Evolutionary conservation across 1,140 invertebrate genomes (phyloP), one percentile per base, ranked within the genome.

Genomic region (Leptoteleia sp.): DNA sequence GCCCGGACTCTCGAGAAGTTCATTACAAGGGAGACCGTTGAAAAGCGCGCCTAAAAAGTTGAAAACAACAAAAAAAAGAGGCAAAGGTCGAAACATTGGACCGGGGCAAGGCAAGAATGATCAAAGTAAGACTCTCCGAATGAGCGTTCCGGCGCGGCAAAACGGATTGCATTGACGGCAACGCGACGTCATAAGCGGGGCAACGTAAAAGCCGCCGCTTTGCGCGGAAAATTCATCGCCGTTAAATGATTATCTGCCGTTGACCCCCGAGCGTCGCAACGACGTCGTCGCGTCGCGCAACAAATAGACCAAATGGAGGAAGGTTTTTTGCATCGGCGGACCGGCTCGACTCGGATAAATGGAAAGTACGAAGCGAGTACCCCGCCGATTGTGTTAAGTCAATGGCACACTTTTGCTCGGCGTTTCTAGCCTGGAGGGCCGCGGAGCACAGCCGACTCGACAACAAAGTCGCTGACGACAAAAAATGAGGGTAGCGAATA

Each of bases 371-470:
- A 15, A 8, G 27, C 55, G 15, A 47, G 61, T n/a, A n/a, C n/a
- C n/a, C n/a, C 7, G n/a, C 43, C 65, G 65, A 70, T 70, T 70
- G 65, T 67, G 12, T 70, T 31, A 37, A 54, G 47, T 52, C 50
- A 55, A 57, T 59, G 65, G 65, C 65, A 70, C 52, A 70, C 65
- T 70, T 70, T 70, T 57, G 42, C 52, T 8, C 31, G 38, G 22
- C 65, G 65, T 70, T 70, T 70, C 52, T 70, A 70, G 65, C 65
- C 43, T 13, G n/a, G 33, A 57, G 50, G 64, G 22, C 8, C 29
- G 40, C 47, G 40, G 17, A 59, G 38, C n/a, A n/a, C n/a, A n/a
- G n/a, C n/a, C 19, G 11, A 45, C 54, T 12, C 22, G 29, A 40
- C 1, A 35, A 27, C 27, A 38, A 15, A 64, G 40, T 59, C 27